Evolutionary conservation across 2,113 vertebrate species (phyloP).

Genomic region (Tursiops truncatus): DNA sequence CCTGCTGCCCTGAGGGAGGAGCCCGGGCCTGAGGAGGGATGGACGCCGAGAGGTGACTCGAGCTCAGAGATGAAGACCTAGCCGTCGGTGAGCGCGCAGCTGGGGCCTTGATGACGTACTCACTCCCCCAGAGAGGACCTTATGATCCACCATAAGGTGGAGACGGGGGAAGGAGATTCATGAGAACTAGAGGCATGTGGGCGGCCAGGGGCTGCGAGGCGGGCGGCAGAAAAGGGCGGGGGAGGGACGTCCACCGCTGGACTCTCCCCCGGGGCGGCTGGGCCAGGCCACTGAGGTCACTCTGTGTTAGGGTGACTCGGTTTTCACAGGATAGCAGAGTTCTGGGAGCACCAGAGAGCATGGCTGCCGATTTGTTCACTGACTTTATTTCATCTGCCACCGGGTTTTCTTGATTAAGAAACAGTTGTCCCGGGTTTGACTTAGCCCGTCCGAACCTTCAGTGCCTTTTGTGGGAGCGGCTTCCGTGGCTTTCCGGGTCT

Average conservation of each 20-base stretch:
- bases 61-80: not conserved
- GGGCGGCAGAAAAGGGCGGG: fast-evolving
- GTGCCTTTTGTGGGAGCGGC: no score
- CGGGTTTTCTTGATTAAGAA: not conserved
- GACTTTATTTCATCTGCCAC: not conserved
- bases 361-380: fast-evolving
- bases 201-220: fast-evolving
- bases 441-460: fast-evolving
- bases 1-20: fast-evolving
- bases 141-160: no score
- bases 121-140: not conserved
- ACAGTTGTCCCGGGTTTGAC: not conserved
- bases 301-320: not conserved
- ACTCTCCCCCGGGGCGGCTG: no score
- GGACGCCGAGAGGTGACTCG: fast-evolving
- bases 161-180: not conserved
- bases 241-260: fast-evolving
- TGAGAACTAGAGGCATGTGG: not conserved
- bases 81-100: not conserved
- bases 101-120: not conserved
- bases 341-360: no score
- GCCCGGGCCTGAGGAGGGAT: not conserved
- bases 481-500: not conserved
- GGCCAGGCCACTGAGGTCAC: not conserved
- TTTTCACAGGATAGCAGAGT: not conserved